Conservation (phyloP, 1,140 invertebrate genomes). For the Trichomalopsis sarcophagae region DNA sequence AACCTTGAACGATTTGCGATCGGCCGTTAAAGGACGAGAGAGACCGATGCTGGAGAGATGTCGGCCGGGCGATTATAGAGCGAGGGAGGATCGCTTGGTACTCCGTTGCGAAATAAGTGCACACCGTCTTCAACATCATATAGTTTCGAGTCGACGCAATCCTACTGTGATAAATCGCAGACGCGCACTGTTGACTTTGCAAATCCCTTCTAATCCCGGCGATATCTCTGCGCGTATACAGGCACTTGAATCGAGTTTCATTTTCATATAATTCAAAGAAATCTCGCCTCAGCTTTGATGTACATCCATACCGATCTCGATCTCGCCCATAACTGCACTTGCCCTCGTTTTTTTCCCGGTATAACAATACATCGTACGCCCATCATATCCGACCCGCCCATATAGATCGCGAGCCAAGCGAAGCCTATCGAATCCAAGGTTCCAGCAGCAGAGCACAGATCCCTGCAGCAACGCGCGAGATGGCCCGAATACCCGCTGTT, state of each 20-base stretch:
- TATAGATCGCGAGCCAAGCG: constrained; percentile 19
- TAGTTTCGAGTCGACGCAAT: background rate
- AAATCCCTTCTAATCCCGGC: background rate
- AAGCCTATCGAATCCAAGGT: constrained; percentile 43
- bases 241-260: background rate
- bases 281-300: too few relatives aligned
- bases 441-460: background rate
- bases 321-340: constrained; percentile 8
- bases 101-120: too few relatives aligned
- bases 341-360: background rate
- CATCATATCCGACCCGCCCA: background rate
- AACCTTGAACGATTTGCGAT: constrained; percentile 16
- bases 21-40: background rate
- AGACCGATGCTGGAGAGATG: too few relatives aligned
- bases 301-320: background rate
- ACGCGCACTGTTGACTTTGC: background rate
- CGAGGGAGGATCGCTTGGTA: too few relatives aligned
- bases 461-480: background rate
- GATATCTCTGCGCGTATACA: background rate
- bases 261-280: too few relatives aligned
- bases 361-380: background rate
- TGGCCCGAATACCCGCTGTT: constrained; percentile 27
- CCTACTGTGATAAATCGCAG: background rate
- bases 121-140: background rate
- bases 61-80: too few relatives aligned